phyloP scores from a whole-genome alignment of 2,888 invertebrate genomes.

The Poecilobothrus nobilitatus region DNA sequence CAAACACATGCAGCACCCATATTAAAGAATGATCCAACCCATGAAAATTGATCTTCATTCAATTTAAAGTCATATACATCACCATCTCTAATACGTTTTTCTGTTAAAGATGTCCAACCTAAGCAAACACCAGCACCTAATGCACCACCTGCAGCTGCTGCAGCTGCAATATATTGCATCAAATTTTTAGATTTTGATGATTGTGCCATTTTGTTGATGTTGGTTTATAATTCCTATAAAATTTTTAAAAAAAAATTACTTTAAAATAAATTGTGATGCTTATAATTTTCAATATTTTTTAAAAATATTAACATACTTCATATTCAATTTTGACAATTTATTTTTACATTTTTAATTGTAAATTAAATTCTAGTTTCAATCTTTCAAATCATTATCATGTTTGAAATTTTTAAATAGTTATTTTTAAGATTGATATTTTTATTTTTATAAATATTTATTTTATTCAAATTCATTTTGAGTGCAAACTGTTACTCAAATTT shows the following conservation, averaged over 20 bases:
- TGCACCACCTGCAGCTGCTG: slow-evolving; percentile 65
- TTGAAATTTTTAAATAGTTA: too few relatives aligned
- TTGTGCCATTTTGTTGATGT: neutral
- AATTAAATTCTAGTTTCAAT: too few relatives aligned
- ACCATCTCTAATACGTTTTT: slow-evolving; percentile 22
- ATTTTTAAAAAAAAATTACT: neutral
- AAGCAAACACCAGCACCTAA: slow-evolving; percentile 66
- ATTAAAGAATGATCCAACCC: slow-evolving; percentile 62
- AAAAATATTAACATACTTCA: too few relatives aligned
- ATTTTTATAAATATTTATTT: too few relatives aligned
- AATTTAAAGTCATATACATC: slow-evolving; percentile 50
- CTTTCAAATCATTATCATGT: too few relatives aligned
- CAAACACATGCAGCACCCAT: slow-evolving; percentile 67
- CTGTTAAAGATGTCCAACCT: slow-evolving; percentile 72
- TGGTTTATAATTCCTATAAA: neutral
- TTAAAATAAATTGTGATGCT: too few relatives aligned
- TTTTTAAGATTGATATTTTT: too few relatives aligned
- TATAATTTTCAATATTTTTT: too few relatives aligned
- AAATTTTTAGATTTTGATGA: neutral
- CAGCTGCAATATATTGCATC: slow-evolving; percentile 33
- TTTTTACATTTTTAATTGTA: too few relatives aligned
- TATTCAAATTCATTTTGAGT: too few relatives aligned
- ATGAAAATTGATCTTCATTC: slow-evolving; percentile 50
- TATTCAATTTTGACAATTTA: too few relatives aligned
- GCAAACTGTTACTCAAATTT: too few relatives aligned